Conservation (phyloP, 2,888 invertebrate genomes). For the Nomada goodeniana region DNA sequence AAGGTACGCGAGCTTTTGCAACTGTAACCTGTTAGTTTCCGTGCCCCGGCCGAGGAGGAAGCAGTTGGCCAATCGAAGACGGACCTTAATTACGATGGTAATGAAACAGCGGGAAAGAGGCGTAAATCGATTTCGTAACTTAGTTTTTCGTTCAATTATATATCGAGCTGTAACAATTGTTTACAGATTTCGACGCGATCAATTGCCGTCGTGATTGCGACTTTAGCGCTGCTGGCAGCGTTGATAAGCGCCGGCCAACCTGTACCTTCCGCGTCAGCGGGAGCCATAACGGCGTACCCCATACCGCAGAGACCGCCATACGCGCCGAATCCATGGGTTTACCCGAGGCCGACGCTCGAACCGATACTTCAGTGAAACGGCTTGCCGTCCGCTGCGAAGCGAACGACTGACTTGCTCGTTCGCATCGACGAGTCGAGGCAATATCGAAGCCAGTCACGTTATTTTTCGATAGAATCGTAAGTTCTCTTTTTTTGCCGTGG, state of each 20-base stretch:
- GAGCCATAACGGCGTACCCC: conserved; percentile 74
- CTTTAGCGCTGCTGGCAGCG: conserved; percentile 21
- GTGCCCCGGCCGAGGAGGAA: conserved; percentile 6
- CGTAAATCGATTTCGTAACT: neutral
- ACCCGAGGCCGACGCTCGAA: conserved; percentile 66
- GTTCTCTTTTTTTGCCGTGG: no score
- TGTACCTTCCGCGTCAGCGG: conserved; percentile 56
- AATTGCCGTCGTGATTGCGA: conserved; percentile 11
- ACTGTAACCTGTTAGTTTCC: conserved; percentile 22
- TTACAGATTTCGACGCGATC: conserved; percentile 48
- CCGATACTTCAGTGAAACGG: neutral
- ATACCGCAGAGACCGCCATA: conserved; percentile 71
- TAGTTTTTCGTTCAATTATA: neutral
- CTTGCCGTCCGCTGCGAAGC: neutral
- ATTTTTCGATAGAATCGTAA: no score
- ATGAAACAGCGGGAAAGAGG: neutral
- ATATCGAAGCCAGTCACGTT: no score
- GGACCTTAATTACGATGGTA: neutral
- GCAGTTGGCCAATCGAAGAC: neutral
- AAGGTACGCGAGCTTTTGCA: conserved; percentile 54
- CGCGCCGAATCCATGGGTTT: conserved; percentile 63
- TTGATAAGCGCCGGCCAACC: conserved; percentile 33
- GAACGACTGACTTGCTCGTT: no score
- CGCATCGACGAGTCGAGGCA: no score
- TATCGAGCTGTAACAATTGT: neutral